A percentile compares a stretch with the other conserved stretches of the same genome.
These are phyloP conservation scores for Psilopsiagon aurifrons DNA, from an alignment of 2,113 vertebrate genomes.

Conservation along the genomic window DNA sequence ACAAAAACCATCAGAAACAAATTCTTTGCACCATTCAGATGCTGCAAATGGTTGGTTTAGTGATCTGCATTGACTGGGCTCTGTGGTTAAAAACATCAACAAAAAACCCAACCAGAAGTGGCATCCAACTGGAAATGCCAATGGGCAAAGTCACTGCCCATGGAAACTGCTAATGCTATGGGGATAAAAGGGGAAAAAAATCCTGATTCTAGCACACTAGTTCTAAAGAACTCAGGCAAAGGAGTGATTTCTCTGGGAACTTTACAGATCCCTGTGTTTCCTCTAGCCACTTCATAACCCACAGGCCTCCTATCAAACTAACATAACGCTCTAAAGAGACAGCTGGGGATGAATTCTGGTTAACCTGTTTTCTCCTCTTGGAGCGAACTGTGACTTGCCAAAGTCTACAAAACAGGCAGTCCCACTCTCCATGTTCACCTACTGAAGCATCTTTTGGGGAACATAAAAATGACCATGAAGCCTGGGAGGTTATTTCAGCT, in stretches of 20 bases:
- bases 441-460: not conserved
- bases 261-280: not conserved
- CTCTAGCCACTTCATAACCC: not conserved
- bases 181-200: slow-evolving; percentile 62
- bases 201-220: not conserved
- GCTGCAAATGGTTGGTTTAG: slow-evolving; percentile 64
- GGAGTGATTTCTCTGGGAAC: not conserved
- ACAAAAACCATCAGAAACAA: slow-evolving; percentile 31
- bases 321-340: not conserved
- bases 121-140: not conserved
- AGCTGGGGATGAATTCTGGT: not conserved
- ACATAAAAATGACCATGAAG: not conserved
- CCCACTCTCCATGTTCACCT: not conserved
- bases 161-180: not conserved
- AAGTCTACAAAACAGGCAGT: not conserved
- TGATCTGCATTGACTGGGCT: slow-evolving; percentile 76
- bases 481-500: not conserved
- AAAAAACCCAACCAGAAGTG: slow-evolving; percentile 33
- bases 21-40: slow-evolving; percentile 65
- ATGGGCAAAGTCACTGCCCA: not conserved
- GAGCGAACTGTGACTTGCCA: not conserved
- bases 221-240: not conserved
- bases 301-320: not conserved
- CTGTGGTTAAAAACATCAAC: slow-evolving; percentile 20
- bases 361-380: not conserved